Percentiles rank a stretch among this genome's conserved stretches.
phyloP scores from a whole-genome alignment of 1,140 invertebrate species.

The Papilio machaon region DNA sequence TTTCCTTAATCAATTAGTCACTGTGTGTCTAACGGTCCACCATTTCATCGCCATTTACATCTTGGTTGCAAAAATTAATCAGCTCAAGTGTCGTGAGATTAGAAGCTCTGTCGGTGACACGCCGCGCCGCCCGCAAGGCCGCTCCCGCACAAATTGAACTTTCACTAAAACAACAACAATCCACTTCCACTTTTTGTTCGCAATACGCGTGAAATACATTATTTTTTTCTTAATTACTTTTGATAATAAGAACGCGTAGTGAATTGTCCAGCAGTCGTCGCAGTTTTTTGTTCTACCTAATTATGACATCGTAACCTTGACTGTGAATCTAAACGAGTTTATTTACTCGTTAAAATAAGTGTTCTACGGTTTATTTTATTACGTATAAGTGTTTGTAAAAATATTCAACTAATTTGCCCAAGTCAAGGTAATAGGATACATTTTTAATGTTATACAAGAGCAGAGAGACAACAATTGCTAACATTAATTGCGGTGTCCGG shows the following conservation, averaged over 20 bases:
- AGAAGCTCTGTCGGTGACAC: neutral
- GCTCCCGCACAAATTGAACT: slow-evolving; percentile 21
- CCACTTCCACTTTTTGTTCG: slow-evolving; percentile 15
- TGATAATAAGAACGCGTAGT: neutral
- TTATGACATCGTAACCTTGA: neutral
- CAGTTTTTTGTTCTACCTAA: neutral
- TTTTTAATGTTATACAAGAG: neutral
- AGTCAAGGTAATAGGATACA: neutral
- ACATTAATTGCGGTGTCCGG: neutral
- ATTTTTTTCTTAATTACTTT: slow-evolving; percentile 19
- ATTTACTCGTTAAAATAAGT: neutral
- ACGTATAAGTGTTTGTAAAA: neutral
- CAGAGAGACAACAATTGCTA: slow-evolving; percentile 3
- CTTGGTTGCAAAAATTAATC: neutral
- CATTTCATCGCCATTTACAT: neutral
- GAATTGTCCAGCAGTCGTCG: neutral
- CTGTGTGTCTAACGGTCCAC: too few species aligned
- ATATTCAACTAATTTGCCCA: neutral
- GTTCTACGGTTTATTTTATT: neutral
- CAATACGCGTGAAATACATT: slow-evolving; percentile 3
- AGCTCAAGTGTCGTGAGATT: neutral
- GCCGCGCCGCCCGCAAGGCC: slow-evolving; percentile 4
- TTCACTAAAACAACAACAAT: slow-evolving; percentile 31
- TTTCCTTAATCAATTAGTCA: too few species aligned
- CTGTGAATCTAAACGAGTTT: neutral